Percentiles rank a stretch among this genome's conserved stretches.
These are phyloP conservation scores for Todiramphus saurophagus DNA, from an alignment of 2,113 vertebrate species.

Conservation along the genomic window DNA sequence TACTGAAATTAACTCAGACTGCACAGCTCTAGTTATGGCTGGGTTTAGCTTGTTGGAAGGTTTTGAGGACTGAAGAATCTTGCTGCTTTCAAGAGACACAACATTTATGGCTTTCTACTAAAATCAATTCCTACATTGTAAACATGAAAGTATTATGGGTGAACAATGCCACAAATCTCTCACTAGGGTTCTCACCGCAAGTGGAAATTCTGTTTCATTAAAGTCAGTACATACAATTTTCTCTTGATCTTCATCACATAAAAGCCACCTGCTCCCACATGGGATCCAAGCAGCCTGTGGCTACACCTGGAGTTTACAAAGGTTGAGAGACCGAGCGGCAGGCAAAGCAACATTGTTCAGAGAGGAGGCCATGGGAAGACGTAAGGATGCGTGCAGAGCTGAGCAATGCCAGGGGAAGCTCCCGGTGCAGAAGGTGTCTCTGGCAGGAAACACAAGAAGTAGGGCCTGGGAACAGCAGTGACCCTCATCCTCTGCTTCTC, in stretches of 20 bases:
- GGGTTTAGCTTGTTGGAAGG: neutral
- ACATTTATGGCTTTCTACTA: slow-evolving; percentile 36
- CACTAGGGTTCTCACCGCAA: slow-evolving; percentile 5
- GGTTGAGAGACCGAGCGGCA: neutral
- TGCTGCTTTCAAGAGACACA: slow-evolving; percentile 48
- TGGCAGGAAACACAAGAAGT: neutral
- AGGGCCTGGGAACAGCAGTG: neutral
- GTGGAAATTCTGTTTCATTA: slow-evolving; percentile 52
- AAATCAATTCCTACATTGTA: slow-evolving; percentile 9
- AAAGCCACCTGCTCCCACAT: neutral
- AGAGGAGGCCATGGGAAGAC: neutral
- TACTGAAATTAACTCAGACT: slow-evolving; percentile 59
- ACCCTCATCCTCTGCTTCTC: neutral
- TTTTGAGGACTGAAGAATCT: slow-evolving; percentile 21
- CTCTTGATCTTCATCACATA: neutral
- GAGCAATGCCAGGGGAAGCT: neutral
- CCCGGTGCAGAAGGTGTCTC: neutral
- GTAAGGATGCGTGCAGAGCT: rapidly evolving
- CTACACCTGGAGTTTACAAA: neutral
- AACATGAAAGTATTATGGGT: neutral
- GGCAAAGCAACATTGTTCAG: neutral
- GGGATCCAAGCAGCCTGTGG: neutral
- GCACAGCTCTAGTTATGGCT: slow-evolving; percentile 19
- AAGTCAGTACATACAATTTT: neutral
- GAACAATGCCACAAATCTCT: slow-evolving; percentile 32